Conservation (phyloP, 2,113 vertebrate species). For the Mustelus asterias region DNA sequence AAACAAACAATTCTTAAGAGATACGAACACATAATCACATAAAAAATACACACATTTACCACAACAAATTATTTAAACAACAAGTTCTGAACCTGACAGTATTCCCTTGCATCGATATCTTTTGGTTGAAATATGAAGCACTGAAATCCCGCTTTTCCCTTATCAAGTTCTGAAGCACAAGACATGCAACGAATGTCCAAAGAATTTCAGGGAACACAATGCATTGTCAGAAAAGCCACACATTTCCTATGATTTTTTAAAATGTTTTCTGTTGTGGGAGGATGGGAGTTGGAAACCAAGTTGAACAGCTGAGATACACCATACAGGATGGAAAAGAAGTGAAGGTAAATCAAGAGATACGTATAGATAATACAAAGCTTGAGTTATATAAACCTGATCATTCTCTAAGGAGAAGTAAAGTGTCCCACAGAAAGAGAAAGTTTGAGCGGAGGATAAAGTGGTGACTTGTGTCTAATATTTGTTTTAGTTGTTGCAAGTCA, state of each 20-base stretch:
- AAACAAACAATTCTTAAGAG: background rate
- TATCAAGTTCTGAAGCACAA: background rate
- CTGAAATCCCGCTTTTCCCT: background rate
- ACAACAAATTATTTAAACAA: slow-evolving; percentile 30
- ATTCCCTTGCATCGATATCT: background rate
- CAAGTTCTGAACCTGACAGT: background rate
- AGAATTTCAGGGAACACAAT: background rate
- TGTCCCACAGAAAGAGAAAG: background rate
- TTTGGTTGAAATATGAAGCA: background rate
- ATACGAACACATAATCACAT: background rate
- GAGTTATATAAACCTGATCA: background rate
- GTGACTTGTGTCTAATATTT: background rate
- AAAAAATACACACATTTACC: background rate
- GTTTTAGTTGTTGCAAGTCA: background rate
- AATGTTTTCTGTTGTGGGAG: no score
- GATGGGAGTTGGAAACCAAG: background rate
- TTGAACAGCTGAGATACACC: background rate
- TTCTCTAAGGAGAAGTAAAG: background rate
- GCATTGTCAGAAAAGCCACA: background rate
- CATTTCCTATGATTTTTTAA: background rate
- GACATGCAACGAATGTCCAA: background rate
- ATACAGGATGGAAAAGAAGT: background rate
- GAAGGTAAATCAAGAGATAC: background rate
- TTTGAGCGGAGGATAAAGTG: background rate
- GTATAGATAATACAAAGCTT: background rate